Evolutionary conservation across 2,797 vertebrate genomes (phyloP).

Genomic region (Peromyscus melanophrys): DNA sequence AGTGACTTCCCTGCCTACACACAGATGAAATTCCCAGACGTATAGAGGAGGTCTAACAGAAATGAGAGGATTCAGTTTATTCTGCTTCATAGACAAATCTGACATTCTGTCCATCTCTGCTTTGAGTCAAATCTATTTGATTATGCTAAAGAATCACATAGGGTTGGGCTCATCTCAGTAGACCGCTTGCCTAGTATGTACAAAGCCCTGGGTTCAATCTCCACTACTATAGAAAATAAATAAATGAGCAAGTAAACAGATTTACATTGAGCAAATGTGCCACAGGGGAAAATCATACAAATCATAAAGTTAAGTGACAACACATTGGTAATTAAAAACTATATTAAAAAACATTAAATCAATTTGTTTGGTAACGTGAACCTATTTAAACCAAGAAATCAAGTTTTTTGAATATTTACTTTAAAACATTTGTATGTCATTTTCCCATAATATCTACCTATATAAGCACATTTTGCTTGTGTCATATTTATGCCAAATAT

Average conservation of each 20-base stretch:
- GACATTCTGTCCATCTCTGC: background rate
- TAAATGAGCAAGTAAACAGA: background rate
- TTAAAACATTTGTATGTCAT: background rate
- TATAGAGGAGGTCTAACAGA: background rate
- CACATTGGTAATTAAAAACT: background rate
- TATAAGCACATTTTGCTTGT: constrained; percentile 15
- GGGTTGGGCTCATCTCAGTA: background rate
- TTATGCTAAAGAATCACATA: constrained; percentile 17
- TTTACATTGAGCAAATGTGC: constrained; percentile 24
- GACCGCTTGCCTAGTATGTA: background rate
- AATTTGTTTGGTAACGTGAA: constrained; percentile 33
- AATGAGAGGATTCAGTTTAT: background rate
- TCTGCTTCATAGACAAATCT: background rate
- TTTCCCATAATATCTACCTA: constrained; percentile 8
- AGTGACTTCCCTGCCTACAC: constrained; percentile 52
- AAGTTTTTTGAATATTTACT: background rate
- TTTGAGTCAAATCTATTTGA: constrained; percentile 6
- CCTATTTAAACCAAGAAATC: background rate
- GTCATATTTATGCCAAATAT: constrained; percentile 39
- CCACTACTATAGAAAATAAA: background rate
- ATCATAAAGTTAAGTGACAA: constrained; percentile 29
- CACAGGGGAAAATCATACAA: constrained; percentile 4
- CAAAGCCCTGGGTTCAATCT: background rate
- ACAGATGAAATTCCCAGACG: constrained; percentile 46
- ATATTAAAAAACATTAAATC: background rate